Evolutionary conservation across 2,888 invertebrate genomes (phyloP).

Genomic region (Mimas tiliae): DNA sequence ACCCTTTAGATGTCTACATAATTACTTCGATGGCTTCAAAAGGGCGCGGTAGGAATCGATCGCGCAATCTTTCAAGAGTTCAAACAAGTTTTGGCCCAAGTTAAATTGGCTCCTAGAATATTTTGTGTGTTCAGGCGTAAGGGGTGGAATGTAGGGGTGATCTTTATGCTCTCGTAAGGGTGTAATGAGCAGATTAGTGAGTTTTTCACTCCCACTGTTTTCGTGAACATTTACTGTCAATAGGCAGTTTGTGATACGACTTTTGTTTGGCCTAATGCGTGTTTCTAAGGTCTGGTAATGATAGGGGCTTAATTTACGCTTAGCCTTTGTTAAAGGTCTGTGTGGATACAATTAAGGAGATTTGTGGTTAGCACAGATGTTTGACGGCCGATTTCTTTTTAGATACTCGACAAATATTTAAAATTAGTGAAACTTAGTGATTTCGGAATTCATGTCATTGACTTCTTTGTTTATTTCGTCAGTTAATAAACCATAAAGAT

Average conservation of each 20-base stretch:
- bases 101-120: constrained; percentile 62
- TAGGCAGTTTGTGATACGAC: constrained; percentile 16
- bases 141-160: constrained; percentile 36
- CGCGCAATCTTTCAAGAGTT: constrained; percentile 53
- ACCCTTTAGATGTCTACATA: constrained; percentile 47
- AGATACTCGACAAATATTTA: not conserved
- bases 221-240: constrained; percentile 14
- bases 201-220: constrained; percentile 13
- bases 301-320: not conserved
- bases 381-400: not conserved
- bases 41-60: constrained; percentile 47
- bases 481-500: no score
- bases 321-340: not conserved
- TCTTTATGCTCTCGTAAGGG: constrained; percentile 43
- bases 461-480: no score
- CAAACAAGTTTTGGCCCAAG: constrained; percentile 55
- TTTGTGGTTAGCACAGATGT: not conserved
- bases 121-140: constrained; percentile 50
- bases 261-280: constrained; percentile 7
- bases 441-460: no score
- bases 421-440: no score
- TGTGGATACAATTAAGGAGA: not conserved
- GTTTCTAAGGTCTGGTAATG: not conserved
- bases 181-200: constrained; percentile 38
- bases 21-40: constrained; percentile 55